phyloP scores from a whole-genome alignment of 1,140 invertebrate species.

The Condylostylus longicornis region DNA sequence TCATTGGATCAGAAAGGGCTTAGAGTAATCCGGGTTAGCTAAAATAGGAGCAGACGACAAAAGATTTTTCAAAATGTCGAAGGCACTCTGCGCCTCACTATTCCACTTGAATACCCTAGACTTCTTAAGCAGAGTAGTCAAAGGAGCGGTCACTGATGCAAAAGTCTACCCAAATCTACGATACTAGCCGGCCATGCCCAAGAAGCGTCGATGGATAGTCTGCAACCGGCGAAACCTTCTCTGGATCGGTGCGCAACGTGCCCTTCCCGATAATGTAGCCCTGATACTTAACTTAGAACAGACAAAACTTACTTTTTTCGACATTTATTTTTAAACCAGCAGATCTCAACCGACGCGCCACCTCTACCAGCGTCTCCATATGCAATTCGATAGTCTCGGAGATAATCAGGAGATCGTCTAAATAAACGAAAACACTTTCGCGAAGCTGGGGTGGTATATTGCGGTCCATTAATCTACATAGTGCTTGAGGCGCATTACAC shows the following conservation, averaged over 20 bases:
- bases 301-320: slow-evolving; percentile 30
- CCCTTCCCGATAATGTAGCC: slow-evolving; percentile 6
- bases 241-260: slow-evolving; percentile 6
- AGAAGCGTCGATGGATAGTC: slow-evolving; percentile 19
- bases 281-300: slow-evolving; percentile 9
- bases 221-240: slow-evolving; percentile 10
- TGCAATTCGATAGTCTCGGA: slow-evolving; percentile 10
- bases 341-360: slow-evolving; percentile 23
- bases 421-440: slow-evolving; percentile 5
- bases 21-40: no score
- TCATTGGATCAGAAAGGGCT: no score
- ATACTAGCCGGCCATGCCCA: slow-evolving; percentile 33
- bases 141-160: not conserved
- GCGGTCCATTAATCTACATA: slow-evolving; percentile 4
- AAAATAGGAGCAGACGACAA: no score
- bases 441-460: not conserved
- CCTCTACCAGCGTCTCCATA: slow-evolving; percentile 10
- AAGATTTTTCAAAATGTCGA: no score
- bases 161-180: slow-evolving; percentile 23
- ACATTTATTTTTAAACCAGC: slow-evolving; percentile 33
- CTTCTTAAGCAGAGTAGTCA: no score
- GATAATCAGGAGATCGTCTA: slow-evolving; percentile 16
- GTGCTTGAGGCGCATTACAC: slow-evolving; percentile 4
- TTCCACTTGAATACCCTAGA: no score
- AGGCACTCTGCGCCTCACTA: no score